Conservation (phyloP, 2,888 invertebrate genomes). For the Aphodius sticticus region DNA sequence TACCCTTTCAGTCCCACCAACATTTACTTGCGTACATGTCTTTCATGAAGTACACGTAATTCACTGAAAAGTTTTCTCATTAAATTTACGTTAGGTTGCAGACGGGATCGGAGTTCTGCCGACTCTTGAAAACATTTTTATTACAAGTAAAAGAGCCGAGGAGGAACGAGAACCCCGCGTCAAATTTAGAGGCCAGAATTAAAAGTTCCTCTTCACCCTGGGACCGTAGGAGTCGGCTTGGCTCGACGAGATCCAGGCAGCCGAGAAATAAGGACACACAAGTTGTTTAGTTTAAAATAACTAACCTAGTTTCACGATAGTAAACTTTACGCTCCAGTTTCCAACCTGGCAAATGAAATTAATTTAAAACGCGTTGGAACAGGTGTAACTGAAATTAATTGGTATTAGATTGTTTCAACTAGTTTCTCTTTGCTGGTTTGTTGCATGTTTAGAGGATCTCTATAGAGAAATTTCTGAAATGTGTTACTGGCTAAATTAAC, state of each 20-base stretch:
- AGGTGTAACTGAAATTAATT: background rate
- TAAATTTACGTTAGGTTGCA: background rate
- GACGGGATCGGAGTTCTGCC: background rate
- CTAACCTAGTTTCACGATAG: background rate
- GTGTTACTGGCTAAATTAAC: too few relatives aligned
- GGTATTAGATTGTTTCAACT: background rate
- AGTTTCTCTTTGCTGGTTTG: background rate
- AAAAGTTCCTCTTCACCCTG: background rate
- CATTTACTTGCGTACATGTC: background rate
- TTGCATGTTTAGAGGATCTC: too few relatives aligned
- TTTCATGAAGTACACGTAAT: background rate
- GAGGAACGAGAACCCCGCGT: background rate
- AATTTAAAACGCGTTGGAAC: background rate
- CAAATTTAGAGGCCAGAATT: background rate
- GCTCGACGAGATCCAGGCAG: background rate
- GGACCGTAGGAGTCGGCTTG: background rate
- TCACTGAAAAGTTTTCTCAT: background rate
- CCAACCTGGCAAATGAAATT: background rate
- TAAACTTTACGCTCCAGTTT: background rate
- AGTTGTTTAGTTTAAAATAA: slow-evolving; percentile 4
- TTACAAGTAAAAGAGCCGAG: background rate
- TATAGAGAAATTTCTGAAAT: too few relatives aligned
- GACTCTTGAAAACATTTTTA: slow-evolving; percentile 4
- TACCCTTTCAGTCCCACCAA: background rate
- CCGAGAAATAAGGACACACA: background rate